Evolutionary conservation across 2,797 vertebrate species (phyloP), one percentile per base, ranked within the genome.

Genomic region (Garrulus glandarius): DNA sequence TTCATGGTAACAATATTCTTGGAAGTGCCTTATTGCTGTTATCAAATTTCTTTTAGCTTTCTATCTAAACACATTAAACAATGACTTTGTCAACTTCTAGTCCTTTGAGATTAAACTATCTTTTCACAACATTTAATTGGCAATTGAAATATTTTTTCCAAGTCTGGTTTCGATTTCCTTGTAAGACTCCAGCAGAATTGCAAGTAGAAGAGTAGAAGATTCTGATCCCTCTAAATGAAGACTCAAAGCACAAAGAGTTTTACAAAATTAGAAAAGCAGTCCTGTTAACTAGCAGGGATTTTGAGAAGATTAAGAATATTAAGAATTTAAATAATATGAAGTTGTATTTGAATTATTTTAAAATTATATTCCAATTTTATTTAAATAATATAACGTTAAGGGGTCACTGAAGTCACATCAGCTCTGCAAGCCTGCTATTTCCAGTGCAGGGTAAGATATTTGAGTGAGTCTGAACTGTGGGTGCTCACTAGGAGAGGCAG

Each of bases 51-150:
- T 97, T 95, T 96, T 92, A 82, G 83, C 93, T 94, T 91, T 97
- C 55, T 95, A 95, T 85, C 94, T 93, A 96, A 98, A 91, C 77
- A 84, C 79, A 96, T 96, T 96, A 97, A 97, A 88, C 77, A 93
- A 96, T 94, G 95, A 95, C 93, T 97, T 97, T 96, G 96, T 97
- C 97, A 97, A 96, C 96, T 96, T 46, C 34, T 74, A 96, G 92
- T 95, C 96, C 15, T 0, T 50, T 29, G 96, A 94, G 97, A 98
- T 97, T 96, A 97, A 97, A 95, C 76, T 92, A 41, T 89, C 69
- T 92, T 97, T 96, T 97, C 85, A 87, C 15, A 32, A 71, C 3
- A 22, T 81, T 93, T 97, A 97, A 96, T 84, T 96, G 95, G 91
- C 84, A 96, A 86, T 75, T 86, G 53, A 63, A 96, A 96, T 89